A percentile compares a stretch with the other conserved stretches of the same genome.
phyloP scores from a whole-genome alignment of 2,113 vertebrate genomes.

The Proterorhinus semilunaris region DNA sequence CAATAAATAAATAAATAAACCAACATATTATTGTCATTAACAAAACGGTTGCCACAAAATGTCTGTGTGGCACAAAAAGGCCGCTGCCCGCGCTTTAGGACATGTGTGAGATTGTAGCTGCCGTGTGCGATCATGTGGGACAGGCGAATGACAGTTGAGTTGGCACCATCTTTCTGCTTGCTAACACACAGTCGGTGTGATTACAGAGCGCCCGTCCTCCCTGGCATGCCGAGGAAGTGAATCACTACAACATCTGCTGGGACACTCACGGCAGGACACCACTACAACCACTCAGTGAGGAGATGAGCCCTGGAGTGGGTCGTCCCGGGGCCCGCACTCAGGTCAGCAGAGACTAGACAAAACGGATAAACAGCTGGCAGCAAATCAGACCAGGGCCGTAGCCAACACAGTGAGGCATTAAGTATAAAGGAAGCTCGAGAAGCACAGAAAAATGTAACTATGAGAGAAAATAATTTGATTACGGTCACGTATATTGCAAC shows the following conservation, averaged over 20 bases:
- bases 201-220: slow-evolving; percentile 53
- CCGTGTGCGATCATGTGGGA: slow-evolving; percentile 51
- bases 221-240: slow-evolving; percentile 43
- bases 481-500: too few relatives aligned
- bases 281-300: not conserved
- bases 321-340: slow-evolving; percentile 20
- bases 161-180: slow-evolving; percentile 29
- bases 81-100: not conserved
- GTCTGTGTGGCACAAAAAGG: too few relatives aligned
- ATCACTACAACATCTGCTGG: slow-evolving; percentile 64
- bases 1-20: too few relatives aligned
- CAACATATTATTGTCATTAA: too few relatives aligned
- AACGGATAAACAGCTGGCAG: slow-evolving; percentile 49
- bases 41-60: too few relatives aligned
- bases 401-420: slow-evolving; percentile 24
- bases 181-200: slow-evolving; percentile 42
- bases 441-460: too few relatives aligned
- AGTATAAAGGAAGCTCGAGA: slow-evolving; percentile 14
- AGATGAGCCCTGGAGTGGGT: slow-evolving; percentile 22
- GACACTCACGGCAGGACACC: slow-evolving; percentile 47
- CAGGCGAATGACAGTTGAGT: slow-evolving; percentile 51
- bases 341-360: slow-evolving; percentile 19
- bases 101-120: slow-evolving; percentile 19
- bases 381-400: slow-evolving; percentile 21
- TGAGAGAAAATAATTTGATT: too few relatives aligned